Percentiles rank a stretch among this genome's conserved stretches.
Evolutionary conservation across 1,140 invertebrate genomes (phyloP).

Genomic region (Vanessa tameamea): DNA sequence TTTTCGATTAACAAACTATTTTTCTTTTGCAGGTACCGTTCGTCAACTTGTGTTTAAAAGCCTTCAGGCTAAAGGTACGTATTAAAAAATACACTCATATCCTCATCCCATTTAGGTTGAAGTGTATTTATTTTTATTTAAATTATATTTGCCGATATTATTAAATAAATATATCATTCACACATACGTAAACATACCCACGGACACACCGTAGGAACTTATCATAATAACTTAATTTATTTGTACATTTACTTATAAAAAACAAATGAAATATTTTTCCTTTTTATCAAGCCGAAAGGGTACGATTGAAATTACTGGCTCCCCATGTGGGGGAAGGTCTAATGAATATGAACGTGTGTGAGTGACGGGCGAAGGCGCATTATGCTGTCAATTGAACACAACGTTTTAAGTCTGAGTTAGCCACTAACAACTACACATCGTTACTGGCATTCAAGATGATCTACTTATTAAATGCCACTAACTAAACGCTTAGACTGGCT

Average conservation of each 20-base stretch:
- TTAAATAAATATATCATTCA: too few relatives aligned
- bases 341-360: conserved; percentile 21
- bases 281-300: not conserved
- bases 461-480: conserved; percentile 13
- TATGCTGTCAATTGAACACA: conserved; percentile 24
- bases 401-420: conserved; percentile 5
- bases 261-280: not conserved
- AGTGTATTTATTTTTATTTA: too few relatives aligned
- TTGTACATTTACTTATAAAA: not conserved
- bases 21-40: not conserved
- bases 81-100: not conserved
- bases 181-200: too few relatives aligned
- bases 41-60: not conserved
- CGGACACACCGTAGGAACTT: too few relatives aligned
- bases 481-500: not conserved
- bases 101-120: too few relatives aligned
- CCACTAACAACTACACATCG: conserved; percentile 11
- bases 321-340: conserved; percentile 1
- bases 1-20: not conserved
- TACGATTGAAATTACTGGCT: conserved; percentile 9
- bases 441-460: conserved; percentile 2
- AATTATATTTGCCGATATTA: too few relatives aligned
- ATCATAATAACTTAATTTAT: too few relatives aligned
- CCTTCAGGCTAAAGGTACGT: not conserved
- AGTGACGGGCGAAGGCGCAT: conserved; percentile 16